Conservation (phyloP, 2,888 invertebrate species). For the Andrena chrysosceles region DNA sequence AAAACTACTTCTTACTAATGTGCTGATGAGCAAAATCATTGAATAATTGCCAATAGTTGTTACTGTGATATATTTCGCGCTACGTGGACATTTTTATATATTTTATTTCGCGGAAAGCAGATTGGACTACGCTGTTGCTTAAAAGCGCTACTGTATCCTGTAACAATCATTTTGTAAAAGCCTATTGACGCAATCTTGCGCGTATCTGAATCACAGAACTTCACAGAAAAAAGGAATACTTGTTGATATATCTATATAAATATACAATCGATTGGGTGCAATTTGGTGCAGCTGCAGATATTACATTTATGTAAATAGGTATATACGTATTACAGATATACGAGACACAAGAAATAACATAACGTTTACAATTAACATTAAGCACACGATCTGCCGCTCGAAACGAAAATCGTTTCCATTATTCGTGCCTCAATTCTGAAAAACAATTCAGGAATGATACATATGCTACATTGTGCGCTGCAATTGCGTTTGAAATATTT, state of each 20-base stretch:
- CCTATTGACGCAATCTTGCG: no score
- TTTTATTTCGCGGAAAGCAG: not conserved
- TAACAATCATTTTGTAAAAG: not conserved
- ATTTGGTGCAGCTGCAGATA: not conserved
- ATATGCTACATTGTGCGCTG: not conserved
- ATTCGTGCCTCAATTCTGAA: not conserved
- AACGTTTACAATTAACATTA: no score
- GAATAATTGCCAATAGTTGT: conserved; percentile 20
- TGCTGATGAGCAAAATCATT: conserved; percentile 23
- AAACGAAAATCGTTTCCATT: not conserved
- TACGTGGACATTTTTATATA: conserved; percentile 14
- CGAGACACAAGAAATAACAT: no score
- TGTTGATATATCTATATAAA: not conserved
- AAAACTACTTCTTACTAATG: conserved; percentile 10
- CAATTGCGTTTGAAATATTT: conserved; percentile 32
- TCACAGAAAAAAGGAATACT: not conserved
- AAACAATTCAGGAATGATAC: not conserved
- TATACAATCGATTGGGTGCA: no score
- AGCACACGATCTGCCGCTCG: no score
- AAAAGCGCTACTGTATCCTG: not conserved
- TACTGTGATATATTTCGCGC: conserved; percentile 7
- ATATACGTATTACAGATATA: no score
- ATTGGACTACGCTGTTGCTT: not conserved
- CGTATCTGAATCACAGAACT: not conserved
- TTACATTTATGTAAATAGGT: not conserved